Conservation (phyloP, 2,797 vertebrate species). For the Avahi laniger region DNA sequence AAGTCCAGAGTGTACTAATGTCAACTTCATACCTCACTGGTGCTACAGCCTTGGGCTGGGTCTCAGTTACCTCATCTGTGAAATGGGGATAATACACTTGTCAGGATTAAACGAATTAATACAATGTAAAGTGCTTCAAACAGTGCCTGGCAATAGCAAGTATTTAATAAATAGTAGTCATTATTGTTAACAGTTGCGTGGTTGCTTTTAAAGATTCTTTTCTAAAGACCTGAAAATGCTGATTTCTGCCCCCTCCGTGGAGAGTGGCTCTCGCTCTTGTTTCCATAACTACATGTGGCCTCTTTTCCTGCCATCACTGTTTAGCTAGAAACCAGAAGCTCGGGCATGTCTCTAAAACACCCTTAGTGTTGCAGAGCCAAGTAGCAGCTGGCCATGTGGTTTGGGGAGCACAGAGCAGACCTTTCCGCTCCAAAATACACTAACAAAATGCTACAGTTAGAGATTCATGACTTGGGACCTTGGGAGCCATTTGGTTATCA, state of each 20-base stretch:
- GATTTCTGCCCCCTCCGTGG: not conserved
- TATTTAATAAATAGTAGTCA: not conserved
- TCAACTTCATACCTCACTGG: not conserved
- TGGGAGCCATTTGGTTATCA: not conserved
- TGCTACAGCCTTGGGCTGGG: not conserved
- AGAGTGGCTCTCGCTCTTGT: not conserved
- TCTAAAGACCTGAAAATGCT: not conserved
- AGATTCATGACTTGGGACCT: not conserved
- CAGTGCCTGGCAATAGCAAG: not conserved
- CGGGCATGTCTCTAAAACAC: not conserved
- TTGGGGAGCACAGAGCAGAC: not conserved
- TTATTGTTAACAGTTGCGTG: not conserved
- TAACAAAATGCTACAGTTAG: not conserved
- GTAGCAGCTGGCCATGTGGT: not conserved
- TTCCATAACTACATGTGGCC: not conserved
- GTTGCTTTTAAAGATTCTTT: not conserved
- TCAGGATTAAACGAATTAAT: not conserved
- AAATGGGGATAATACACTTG: not conserved
- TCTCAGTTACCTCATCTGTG: not conserved
- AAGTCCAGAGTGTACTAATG: not conserved
- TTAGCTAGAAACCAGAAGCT: not conserved
- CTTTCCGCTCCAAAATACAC: constrained; percentile 20
- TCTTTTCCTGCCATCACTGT: not conserved
- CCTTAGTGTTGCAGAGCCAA: not conserved
- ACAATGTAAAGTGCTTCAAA: not conserved